Base-by-base conservation (phyloP, 2,797 vertebrate genomes). In the Leptodactylus fallax region DNA sequence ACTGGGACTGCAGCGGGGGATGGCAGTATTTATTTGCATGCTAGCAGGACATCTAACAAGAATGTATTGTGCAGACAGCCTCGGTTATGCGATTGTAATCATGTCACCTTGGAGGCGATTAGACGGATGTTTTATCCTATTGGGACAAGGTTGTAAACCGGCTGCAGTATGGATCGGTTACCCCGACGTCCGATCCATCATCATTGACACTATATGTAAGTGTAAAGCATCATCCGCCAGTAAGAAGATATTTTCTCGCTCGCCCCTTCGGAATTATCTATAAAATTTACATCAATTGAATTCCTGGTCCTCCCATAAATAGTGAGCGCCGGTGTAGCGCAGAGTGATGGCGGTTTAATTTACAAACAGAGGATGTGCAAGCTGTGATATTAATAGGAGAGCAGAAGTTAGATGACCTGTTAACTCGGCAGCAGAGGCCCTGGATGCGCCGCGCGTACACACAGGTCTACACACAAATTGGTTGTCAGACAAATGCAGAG, bases 401-500 rank as follows among this genome's bases (percentile, higher is more conserved):
- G 83, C 45, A 77, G 36, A 25, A 61, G 71, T 65, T 23, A 61
- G 83, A 61, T 65, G 72, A 85, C 83, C 83, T 85, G 72, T 58
- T 85, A 65, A 78, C 83, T 63, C 58, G 13, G 58, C 83, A 49
- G 56, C 83, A 51, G 72, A 53, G 83, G 83, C 71, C 65, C 74
- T 65, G 71, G 72, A 49, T 49, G 79, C 45, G 19, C 45, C 12
- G 56, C 45, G 45, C 83, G 36, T 27, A 53, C 14, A 78, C 56
- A 78, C 72, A 77, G 83, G 72, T 85, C 83, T 60, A 60, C 71
- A 51, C 45, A 61, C 83, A 85, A 85, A 85, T 85, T 85, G 83
- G 72, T 85, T 85, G 83, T 85, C 83, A 85, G 58, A 85, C 58
- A 77, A 85, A 85, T 65, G 83, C 21, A 47, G 83, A 78, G 83